A percentile compares a stretch with the other conserved stretches of the same genome.
These are phyloP conservation scores for Limosa lapponica DNA, from an alignment of 2,797 vertebrate species.

Conservation along the genomic window DNA sequence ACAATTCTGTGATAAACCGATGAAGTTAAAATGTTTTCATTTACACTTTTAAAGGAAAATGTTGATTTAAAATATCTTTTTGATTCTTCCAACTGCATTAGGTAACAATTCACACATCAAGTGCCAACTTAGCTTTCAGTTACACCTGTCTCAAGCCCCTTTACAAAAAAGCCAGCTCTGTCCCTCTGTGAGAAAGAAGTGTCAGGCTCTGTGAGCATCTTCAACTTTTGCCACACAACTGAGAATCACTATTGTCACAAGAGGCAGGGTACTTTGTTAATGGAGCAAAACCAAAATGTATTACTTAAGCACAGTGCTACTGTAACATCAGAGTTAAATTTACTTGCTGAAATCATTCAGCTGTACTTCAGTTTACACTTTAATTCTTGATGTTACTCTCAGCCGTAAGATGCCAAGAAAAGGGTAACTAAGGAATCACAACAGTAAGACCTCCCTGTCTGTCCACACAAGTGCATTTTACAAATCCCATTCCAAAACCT, in stretches of 20 bases:
- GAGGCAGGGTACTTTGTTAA: not conserved
- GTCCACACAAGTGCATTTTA: not conserved
- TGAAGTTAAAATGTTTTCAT: not conserved
- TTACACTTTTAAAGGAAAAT: not conserved
- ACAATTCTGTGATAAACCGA: not conserved
- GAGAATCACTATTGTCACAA: not conserved
- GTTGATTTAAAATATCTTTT: not conserved
- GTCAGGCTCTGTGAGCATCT: not conserved
- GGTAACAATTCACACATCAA: not conserved
- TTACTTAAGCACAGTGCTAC: not conserved
- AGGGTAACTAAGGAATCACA: not conserved
- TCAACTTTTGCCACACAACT: not conserved
- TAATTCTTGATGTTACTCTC: not conserved
- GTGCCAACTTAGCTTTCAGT: not conserved
- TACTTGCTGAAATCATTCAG: not conserved
- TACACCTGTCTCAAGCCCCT: not conserved
- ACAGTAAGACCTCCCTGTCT: not conserved
- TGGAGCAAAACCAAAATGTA: not conserved
- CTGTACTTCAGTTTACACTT: not conserved
- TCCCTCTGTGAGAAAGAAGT: not conserved
- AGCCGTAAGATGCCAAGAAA: fast-evolving
- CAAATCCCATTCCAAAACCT: not conserved
- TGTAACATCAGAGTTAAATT: not conserved
- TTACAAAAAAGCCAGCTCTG: not conserved
- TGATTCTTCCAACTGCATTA: not conserved